Evolutionary conservation across 2,888 invertebrate species (phyloP).

Genomic region (Cephus spinipes): DNA sequence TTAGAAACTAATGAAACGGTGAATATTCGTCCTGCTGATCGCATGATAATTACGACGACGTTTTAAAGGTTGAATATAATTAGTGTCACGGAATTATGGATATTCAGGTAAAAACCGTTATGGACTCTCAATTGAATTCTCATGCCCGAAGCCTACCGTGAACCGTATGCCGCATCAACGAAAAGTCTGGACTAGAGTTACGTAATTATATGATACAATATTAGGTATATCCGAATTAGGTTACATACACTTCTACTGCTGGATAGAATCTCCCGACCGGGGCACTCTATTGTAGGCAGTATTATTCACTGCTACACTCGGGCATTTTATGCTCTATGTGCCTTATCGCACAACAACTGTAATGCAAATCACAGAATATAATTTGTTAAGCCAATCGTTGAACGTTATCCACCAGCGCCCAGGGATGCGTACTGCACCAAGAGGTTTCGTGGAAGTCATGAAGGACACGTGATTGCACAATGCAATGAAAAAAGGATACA

Average conservation of each 20-base stretch:
- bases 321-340: slow-evolving; percentile 61
- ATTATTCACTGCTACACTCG: slow-evolving; percentile 62
- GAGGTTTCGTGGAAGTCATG: slow-evolving; percentile 13
- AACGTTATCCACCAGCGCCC: slow-evolving; percentile 51
- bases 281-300: slow-evolving; percentile 61
- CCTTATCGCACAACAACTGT: slow-evolving; percentile 63
- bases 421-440: slow-evolving; percentile 28
- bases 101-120: not conserved
- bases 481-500: not conserved
- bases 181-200: slow-evolving; percentile 40
- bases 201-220: slow-evolving; percentile 50
- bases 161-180: slow-evolving; percentile 45
- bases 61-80: not conserved
- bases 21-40: not conserved
- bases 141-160: slow-evolving; percentile 38
- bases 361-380: slow-evolving; percentile 65
- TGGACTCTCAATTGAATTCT: slow-evolving; percentile 24
- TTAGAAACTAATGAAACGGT: not conserved
- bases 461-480: not conserved
- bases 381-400: slow-evolving; percentile 61
- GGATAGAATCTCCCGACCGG: slow-evolving; percentile 64
- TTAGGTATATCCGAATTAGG: slow-evolving; percentile 65
- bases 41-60: not conserved
- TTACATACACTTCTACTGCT: slow-evolving; percentile 66
- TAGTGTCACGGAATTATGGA: not conserved